phyloP scores from a whole-genome alignment of 2,113 vertebrate species.

The Austrofundulus limnaeus region DNA sequence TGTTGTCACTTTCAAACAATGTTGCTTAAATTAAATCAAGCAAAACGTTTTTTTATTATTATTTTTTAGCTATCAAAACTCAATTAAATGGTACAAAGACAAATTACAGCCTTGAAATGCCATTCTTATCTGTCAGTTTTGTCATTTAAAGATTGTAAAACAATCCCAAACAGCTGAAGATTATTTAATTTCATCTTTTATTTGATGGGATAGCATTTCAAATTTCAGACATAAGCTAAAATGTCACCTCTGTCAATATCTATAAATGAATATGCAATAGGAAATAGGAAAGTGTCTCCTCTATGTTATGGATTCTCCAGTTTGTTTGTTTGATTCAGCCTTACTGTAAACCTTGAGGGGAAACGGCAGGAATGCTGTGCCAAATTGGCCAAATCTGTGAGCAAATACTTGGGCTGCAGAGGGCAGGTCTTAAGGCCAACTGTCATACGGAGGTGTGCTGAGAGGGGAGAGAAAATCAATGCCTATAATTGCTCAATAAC shows the following conservation, averaged over 20 bases:
- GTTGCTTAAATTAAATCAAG: conserved; percentile 21
- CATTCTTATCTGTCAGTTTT: conserved; percentile 36
- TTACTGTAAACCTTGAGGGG: conserved; percentile 22
- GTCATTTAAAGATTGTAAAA: conserved; percentile 41
- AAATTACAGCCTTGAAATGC: conserved; percentile 41
- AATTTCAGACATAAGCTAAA: conserved; percentile 11
- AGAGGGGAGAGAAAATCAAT: conserved; percentile 68
- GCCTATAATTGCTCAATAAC: conserved; percentile 70
- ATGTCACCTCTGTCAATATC: background rate
- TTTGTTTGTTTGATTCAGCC: conserved; percentile 17
- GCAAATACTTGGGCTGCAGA: conserved; percentile 40
- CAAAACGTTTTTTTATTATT: conserved; percentile 24
- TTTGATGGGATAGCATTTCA: conserved; percentile 21
- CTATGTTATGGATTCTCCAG: background rate
- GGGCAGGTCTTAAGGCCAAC: conserved; percentile 63
- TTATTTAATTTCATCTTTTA: conserved; percentile 21
- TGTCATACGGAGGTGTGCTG: conserved; percentile 59
- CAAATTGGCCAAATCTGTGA: conserved; percentile 54
- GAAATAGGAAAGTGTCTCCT: background rate
- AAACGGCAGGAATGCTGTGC: conserved; percentile 19
- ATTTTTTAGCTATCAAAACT: conserved; percentile 19
- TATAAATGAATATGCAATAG: background rate
- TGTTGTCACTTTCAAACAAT: conserved; percentile 15
- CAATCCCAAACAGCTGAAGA: conserved; percentile 35
- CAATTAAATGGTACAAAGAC: conserved; percentile 11